phyloP scores from a whole-genome alignment of 2,113 vertebrate species.

The Hypanus sabinus region DNA sequence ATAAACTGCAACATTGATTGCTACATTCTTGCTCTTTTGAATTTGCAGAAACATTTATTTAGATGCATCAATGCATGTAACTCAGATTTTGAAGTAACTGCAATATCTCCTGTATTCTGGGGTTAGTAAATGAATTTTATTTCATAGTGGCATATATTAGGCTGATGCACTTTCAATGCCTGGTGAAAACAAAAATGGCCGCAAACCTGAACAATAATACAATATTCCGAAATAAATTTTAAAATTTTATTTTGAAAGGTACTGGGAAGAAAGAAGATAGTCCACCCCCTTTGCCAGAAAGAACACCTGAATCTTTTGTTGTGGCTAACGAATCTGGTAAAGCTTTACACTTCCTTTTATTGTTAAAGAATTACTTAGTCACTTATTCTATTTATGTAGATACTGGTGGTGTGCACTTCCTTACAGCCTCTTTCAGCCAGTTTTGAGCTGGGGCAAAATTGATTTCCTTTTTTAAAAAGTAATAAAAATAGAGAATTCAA shows the following conservation, averaged over 20 bases:
- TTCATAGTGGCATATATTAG: neutral
- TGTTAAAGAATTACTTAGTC: neutral
- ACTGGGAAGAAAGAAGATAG: conserved; percentile 59
- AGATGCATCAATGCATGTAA: neutral
- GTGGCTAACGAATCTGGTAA: conserved; percentile 80
- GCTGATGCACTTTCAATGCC: neutral
- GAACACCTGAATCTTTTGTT: conserved; percentile 87
- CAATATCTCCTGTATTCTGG: neutral
- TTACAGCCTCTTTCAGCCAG: neutral
- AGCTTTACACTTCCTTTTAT: conserved; percentile 46
- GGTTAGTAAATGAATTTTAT: neutral
- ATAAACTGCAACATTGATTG: neutral
- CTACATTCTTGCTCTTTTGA: neutral
- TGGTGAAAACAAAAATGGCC: neutral
- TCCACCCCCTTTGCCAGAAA: conserved; percentile 79
- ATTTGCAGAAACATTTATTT: neutral
- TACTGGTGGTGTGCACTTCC: too few relatives aligned
- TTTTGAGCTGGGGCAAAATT: neutral
- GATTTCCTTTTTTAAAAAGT: neutral
- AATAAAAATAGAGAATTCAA: neutral
- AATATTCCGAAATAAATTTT: neutral
- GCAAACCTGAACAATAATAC: neutral
- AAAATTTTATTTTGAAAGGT: conserved; percentile 20
- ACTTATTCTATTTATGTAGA: neutral
- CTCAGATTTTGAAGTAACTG: neutral